These are phyloP conservation scores for Pluvianellus socialis DNA, from an alignment of 2,113 vertebrate species.

Conservation along the genomic window DNA sequence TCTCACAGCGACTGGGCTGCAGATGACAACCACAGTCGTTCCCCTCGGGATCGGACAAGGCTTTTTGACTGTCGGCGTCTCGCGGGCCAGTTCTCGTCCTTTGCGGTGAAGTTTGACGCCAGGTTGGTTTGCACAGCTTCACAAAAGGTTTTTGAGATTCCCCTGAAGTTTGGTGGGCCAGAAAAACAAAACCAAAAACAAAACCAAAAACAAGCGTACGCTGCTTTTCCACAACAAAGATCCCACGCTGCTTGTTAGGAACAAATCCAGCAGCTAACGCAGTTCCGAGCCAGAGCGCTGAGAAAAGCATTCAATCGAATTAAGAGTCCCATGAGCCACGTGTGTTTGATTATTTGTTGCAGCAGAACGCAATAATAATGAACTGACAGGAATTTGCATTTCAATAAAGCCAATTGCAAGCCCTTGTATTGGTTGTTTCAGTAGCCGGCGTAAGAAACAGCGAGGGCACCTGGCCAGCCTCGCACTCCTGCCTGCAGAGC, in stretches of 20 bases:
- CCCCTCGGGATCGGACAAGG: background rate
- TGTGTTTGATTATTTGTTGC: constrained; percentile 1
- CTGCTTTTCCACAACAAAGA: background rate
- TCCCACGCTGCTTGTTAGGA: constrained; percentile 36
- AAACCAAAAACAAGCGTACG: background rate
- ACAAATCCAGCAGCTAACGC: background rate
- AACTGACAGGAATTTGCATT: background rate
- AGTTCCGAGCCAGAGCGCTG: background rate
- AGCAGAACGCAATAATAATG: background rate
- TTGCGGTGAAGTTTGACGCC: background rate
- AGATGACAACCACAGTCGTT: background rate
- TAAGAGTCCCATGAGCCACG: background rate
- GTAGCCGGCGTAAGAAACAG: fast-evolving
- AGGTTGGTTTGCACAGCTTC: background rate
- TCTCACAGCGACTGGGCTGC: fast-evolving
- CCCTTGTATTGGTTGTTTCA: background rate
- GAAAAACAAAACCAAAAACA: background rate
- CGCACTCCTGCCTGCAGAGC: background rate
- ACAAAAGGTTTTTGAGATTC: background rate
- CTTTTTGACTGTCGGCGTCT: background rate
- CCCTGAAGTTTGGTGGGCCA: background rate
- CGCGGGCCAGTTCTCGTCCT: background rate
- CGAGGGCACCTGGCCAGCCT: background rate
- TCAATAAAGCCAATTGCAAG: background rate
- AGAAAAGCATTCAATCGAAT: background rate